phyloP scores from a whole-genome alignment of 92 coral and sea anemone genomes.

The Porites rus region DNA sequence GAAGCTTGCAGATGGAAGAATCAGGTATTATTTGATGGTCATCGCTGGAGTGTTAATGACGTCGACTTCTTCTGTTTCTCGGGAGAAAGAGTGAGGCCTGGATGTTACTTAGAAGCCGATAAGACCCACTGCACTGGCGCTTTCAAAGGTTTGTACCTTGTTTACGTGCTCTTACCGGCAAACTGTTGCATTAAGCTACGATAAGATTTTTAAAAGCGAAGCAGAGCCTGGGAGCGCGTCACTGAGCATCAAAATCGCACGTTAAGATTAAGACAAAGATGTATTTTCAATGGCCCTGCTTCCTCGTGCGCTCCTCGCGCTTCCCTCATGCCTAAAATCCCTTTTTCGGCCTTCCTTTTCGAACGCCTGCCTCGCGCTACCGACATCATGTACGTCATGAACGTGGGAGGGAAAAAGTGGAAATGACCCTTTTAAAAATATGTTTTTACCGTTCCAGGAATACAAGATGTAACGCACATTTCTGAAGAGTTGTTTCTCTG shows the following conservation, averaged over 20 bases:
- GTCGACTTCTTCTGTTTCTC: slow-evolving; percentile 53
- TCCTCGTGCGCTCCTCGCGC: too few relatives aligned
- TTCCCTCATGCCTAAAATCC: too few relatives aligned
- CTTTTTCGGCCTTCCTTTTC: too few relatives aligned
- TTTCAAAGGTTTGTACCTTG: slow-evolving; percentile 30
- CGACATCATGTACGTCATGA: too few relatives aligned
- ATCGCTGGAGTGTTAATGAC: slow-evolving; percentile 50
- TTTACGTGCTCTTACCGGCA: too few relatives aligned
- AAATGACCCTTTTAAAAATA: not conserved
- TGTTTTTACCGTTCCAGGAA: slow-evolving; percentile 2
- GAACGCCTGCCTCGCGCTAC: too few relatives aligned
- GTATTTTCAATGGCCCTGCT: too few relatives aligned
- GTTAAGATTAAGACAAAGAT: too few relatives aligned
- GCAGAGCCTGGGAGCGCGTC: too few relatives aligned
- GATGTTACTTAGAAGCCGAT: slow-evolving; percentile 30
- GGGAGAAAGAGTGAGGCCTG: slow-evolving; percentile 14
- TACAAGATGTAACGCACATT: slow-evolving; percentile 30
- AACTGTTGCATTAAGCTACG: too few relatives aligned
- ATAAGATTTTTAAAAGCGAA: too few relatives aligned
- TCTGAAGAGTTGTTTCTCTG: slow-evolving; percentile 49
- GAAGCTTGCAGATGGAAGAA: slow-evolving; percentile 51
- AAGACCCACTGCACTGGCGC: slow-evolving; percentile 52
- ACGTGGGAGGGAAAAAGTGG: not conserved
- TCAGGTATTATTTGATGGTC: slow-evolving; percentile 20
- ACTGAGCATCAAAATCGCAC: too few relatives aligned